Conservation (phyloP, 2,797 vertebrate species). For the Anabacerthia variegaticeps region DNA sequence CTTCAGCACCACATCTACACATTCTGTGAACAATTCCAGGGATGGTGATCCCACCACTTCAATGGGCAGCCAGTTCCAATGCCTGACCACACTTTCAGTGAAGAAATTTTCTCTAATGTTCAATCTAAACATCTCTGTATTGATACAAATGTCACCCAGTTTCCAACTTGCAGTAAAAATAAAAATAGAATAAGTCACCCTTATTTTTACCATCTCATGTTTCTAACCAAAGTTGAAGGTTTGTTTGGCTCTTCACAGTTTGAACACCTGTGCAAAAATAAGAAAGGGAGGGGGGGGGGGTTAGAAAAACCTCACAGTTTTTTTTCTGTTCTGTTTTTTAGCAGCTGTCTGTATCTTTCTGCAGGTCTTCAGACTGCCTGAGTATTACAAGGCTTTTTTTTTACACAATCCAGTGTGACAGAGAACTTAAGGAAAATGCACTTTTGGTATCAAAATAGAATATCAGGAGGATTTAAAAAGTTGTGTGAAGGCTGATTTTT, state of each 20-base stretch:
- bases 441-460: not conserved
- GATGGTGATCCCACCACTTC: not conserved
- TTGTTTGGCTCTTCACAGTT: not conserved
- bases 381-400: not conserved
- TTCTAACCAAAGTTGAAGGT: not conserved
- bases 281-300: not conserved
- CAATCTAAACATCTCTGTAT: not conserved
- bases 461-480: not conserved
- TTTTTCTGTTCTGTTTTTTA: not conserved
- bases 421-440: not conserved
- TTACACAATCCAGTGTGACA: not conserved
- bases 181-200: not conserved
- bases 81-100: not conserved
- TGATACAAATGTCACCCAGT: not conserved
- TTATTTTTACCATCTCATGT: not conserved
- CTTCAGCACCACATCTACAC: not conserved
- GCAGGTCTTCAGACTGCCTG: not conserved
- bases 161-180: not conserved
- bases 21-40: not conserved
- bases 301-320: not conserved
- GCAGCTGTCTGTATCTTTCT: not conserved
- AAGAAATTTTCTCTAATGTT: not conserved
- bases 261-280: constrained; percentile 9
- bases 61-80: not conserved
- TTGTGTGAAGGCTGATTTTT: not conserved